Base-by-base conservation (phyloP, 1,140 invertebrate species). In the Bombus polaris region DNA sequence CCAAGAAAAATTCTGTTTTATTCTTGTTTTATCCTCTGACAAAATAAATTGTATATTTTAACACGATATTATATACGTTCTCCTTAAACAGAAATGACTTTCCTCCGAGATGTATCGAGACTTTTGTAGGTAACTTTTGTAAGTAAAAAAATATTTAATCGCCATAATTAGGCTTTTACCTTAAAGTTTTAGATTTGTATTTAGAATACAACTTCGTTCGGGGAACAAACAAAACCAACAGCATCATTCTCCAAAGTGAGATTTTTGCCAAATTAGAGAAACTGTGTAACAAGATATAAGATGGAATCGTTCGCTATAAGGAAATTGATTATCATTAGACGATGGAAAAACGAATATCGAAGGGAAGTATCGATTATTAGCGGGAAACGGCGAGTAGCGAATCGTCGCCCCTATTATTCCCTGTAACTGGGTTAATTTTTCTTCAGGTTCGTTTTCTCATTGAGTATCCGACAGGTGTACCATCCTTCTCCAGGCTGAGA, bases 351-450 rank as follows among this genome's bases (percentile, higher is more conserved):
- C 44, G 44, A 77, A 68, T 81, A 44, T 59, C 18, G 37, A 59
- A 15, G 6, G 8, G n/a, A 25, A 81, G 18, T 57, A 57, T 57
- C 71, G 75, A 87, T 89, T 90, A 88, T 89, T 87, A 75, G 39
- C 77, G 80, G 89, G 89, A 83, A 90, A 87, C 88, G 80, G 87
- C 86, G 87, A 87, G 89, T 89, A 92, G 90, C 90, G 92, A 87
- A 91, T 92, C 83, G 80, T 85, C 79, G 81, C 77, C 74, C 66
- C 87, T 88, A 93, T 93, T 92, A 93, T 93, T 89, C 91, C 85
- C 86, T 66, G 86, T 88, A 93, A 93, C 89, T 91, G 77, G 91
- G 91, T 93, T 93, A 92, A 93, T 93, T 93, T 90, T 90, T 90
- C 89, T 89, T 72, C 62, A 12, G 39, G 72, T 59, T 73, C 73